Conservation (phyloP, 2,888 invertebrate species). For the Drosophila antonietae region DNA sequence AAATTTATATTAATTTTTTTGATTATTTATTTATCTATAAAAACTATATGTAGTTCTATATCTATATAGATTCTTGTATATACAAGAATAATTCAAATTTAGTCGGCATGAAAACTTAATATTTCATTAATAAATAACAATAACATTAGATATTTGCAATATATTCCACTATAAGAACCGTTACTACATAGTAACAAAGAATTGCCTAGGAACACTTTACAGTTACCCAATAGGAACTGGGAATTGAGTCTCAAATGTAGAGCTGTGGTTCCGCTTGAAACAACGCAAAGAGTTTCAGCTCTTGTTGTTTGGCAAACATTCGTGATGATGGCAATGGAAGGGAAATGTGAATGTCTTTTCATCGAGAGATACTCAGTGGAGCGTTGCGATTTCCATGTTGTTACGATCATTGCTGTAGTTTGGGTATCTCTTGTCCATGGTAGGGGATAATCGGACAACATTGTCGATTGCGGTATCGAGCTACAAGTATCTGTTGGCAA, state of each 20-base stretch:
- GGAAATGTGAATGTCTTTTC: slow-evolving; percentile 60
- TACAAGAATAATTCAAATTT: no score
- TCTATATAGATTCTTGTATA: no score
- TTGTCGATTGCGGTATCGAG: slow-evolving; percentile 15
- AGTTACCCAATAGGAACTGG: neutral
- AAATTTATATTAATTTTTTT: no score
- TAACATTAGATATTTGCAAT: no score
- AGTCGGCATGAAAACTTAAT: no score
- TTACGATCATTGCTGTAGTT: slow-evolving; percentile 8
- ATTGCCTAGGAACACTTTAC: neutral
- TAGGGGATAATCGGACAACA: slow-evolving; percentile 11
- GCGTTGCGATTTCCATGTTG: slow-evolving; percentile 45
- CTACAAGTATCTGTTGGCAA: slow-evolving; percentile 17
- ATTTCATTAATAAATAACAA: no score
- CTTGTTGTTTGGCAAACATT: slow-evolving; percentile 7
- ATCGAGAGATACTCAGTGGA: slow-evolving; percentile 58
- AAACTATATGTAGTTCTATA: no score
- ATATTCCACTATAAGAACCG: neutral
- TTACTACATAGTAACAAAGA: neutral
- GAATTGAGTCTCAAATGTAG: neutral
- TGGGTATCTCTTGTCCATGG: slow-evolving; percentile 4
- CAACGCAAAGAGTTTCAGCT: slow-evolving; percentile 5
- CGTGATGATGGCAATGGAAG: slow-evolving; percentile 51
- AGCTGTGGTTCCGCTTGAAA: slow-evolving; percentile 20
- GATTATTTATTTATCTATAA: no score